A percentile compares a stretch with the other conserved stretches of the same genome.
Conservation (phyloP, 2,888 invertebrate species). For the Barypeithes pellucidus region DNA sequence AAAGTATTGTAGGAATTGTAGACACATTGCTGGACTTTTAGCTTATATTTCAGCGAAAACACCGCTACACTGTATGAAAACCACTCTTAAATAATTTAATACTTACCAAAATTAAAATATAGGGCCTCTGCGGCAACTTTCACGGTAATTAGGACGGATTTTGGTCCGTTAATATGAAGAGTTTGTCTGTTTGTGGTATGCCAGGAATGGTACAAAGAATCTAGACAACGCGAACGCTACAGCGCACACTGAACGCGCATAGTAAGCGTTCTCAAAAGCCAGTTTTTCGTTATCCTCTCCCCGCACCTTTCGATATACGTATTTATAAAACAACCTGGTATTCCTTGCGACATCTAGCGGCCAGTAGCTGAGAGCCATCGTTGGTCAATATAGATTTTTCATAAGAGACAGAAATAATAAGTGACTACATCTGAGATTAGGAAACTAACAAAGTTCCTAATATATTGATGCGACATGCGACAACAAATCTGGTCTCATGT, state of each 20-base stretch:
- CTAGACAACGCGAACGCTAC: conserved; percentile 93
- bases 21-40: conserved; percentile 83
- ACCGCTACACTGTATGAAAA: conserved; percentile 77
- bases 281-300: conserved; percentile 63
- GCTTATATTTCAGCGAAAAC: conserved; percentile 77
- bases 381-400: background rate
- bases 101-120: conserved; percentile 83
- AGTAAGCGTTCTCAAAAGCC: conserved; percentile 77
- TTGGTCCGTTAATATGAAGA: conserved; percentile 81
- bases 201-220: conserved; percentile 98
- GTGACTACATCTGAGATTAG: too few relatives aligned
- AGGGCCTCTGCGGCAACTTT: conserved; percentile 77
- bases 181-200: conserved; percentile 90
- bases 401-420: too few relatives aligned
- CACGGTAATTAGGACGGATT: conserved; percentile 80
- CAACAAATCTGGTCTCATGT: too few relatives aligned
- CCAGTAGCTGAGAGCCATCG: background rate
- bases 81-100: conserved; percentile 73
- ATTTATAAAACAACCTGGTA: background rate
- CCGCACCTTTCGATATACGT: conserved; percentile 14
- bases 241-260: conserved; percentile 88
- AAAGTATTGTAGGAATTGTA: conserved; percentile 84
- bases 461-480: too few relatives aligned
- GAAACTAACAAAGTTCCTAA: too few relatives aligned
- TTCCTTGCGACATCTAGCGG: background rate